These are phyloP conservation scores for Menidia menidia DNA, from an alignment of 2,797 vertebrate genomes.

Conservation along the genomic window DNA sequence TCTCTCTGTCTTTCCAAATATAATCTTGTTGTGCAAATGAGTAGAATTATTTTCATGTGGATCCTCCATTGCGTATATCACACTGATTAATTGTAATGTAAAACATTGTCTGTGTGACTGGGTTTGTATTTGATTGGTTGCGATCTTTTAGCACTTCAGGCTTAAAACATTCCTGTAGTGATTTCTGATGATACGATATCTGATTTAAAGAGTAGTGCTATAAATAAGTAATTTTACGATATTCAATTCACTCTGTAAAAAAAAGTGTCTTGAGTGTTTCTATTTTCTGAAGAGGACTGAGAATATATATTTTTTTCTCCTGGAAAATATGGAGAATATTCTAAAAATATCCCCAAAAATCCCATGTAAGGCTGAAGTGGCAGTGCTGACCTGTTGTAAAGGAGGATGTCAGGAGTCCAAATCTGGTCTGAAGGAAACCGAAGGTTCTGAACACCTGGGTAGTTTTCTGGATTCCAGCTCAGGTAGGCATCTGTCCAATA, in stretches of 20 bases:
- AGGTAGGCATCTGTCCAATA: slow-evolving; percentile 90
- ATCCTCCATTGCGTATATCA: neutral
- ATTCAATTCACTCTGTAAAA: slow-evolving; percentile 12
- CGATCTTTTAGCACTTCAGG: slow-evolving; percentile 22
- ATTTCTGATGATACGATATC: slow-evolving; percentile 38
- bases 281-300: slow-evolving; percentile 9
- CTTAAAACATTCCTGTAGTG: slow-evolving; percentile 18
- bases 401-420: slow-evolving; percentile 94
- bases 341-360: neutral
- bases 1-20: neutral
- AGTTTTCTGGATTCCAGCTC: slow-evolving; percentile 89
- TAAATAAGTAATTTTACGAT: slow-evolving; percentile 29
- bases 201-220: slow-evolving; percentile 3
- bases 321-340: neutral
- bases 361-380: neutral
- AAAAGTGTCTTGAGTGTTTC: slow-evolving; percentile 19
- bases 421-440: slow-evolving; percentile 90
- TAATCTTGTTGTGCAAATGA: neutral
- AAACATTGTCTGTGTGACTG: slow-evolving; percentile 10
- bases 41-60: neutral
- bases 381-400: slow-evolving; percentile 91
- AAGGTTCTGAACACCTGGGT: slow-evolving; percentile 90
- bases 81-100: neutral
- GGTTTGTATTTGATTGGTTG: slow-evolving; percentile 16
- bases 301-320: neutral